Conservation (phyloP, 1,140 invertebrate species). For the Megalonaias nervosa region DNA sequence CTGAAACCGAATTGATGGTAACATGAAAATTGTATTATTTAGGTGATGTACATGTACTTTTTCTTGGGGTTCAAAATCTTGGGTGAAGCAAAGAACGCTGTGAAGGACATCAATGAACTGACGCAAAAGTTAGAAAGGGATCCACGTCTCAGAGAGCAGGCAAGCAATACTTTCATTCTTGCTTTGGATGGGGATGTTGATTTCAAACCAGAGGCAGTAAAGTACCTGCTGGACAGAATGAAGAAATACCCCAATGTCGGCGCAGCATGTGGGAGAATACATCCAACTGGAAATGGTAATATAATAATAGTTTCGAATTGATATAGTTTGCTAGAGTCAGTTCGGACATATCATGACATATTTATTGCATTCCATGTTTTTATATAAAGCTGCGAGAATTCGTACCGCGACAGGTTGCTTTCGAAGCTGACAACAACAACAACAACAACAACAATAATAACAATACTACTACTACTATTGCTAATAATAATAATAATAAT, state of each 20-base stretch:
- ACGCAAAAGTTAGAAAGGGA: slow-evolving; percentile 80
- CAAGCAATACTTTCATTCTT: slow-evolving; percentile 76
- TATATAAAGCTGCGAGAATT: too few species aligned
- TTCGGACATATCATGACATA: neutral
- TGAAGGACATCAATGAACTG: slow-evolving; percentile 90
- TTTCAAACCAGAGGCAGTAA: slow-evolving; percentile 74
- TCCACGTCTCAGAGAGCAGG: slow-evolving; percentile 90
- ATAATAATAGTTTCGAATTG: neutral
- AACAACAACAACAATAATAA: too few species aligned
- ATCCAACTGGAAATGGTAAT: slow-evolving; percentile 72
- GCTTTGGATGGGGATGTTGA: slow-evolving; percentile 78
- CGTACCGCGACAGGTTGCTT: too few species aligned
- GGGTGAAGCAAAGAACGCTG: slow-evolving; percentile 75
- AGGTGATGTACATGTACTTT: slow-evolving; percentile 99
- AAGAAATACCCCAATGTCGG: slow-evolving; percentile 74
- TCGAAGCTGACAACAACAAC: too few species aligned
- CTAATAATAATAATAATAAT: neutral
- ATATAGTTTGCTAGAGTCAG: neutral
- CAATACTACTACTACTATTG: too few species aligned
- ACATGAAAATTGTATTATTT: neutral
- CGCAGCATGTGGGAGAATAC: slow-evolving; percentile 76
- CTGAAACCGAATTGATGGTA: too few species aligned
- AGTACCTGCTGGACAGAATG: slow-evolving; percentile 76
- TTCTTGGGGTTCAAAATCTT: slow-evolving; percentile 75
- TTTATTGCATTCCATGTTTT: neutral